A percentile compares a stretch with the other conserved stretches of the same genome.
Conservation (phyloP, 2,113 vertebrate species). For the Kryptolebias marmoratus region DNA sequence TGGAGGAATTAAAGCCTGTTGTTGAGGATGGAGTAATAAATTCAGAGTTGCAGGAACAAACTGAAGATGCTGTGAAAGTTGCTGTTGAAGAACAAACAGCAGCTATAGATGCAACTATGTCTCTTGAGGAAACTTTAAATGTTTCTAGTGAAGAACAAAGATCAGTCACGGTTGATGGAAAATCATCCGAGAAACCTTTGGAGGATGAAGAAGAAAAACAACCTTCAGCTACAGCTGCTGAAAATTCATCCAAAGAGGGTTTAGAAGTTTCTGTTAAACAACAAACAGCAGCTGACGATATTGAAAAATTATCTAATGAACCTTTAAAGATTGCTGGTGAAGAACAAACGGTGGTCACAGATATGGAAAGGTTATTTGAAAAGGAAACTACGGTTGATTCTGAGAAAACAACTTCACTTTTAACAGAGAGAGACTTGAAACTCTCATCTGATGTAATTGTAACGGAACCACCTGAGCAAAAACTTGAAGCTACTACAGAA, state of each 20-base stretch:
- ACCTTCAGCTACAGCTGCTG: background rate
- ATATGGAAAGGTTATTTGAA: constrained; percentile 17
- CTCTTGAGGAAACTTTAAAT: background rate
- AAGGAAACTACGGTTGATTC: constrained; percentile 22
- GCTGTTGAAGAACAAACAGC: background rate
- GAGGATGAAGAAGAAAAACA: constrained; percentile 14
- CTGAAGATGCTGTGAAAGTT: background rate
- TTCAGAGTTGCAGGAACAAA: constrained; percentile 21
- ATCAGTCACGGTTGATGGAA: background rate
- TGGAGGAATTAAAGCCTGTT: background rate
- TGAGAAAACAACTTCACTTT: constrained; percentile 28
- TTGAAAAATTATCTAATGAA: constrained; percentile 24
- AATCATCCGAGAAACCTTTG: constrained; percentile 9
- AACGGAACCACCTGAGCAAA: constrained; percentile 2
- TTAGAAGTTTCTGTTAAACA: background rate
- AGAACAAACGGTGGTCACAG: background rate
- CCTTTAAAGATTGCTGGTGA: background rate
- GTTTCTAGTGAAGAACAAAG: constrained; percentile 2
- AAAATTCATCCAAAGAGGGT: constrained; percentile 20
- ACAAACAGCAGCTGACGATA: background rate
- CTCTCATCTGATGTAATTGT: background rate
- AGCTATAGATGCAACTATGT: background rate
- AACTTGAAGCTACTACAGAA: constrained; percentile 28
- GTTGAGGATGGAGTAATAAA: constrained; percentile 2
- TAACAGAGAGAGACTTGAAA: constrained; percentile 36